Evolutionary conservation across 37 sponge, comb jelly and placozoan species (phyloP).

Genomic region (Cliona cf. orientalis): DNA sequence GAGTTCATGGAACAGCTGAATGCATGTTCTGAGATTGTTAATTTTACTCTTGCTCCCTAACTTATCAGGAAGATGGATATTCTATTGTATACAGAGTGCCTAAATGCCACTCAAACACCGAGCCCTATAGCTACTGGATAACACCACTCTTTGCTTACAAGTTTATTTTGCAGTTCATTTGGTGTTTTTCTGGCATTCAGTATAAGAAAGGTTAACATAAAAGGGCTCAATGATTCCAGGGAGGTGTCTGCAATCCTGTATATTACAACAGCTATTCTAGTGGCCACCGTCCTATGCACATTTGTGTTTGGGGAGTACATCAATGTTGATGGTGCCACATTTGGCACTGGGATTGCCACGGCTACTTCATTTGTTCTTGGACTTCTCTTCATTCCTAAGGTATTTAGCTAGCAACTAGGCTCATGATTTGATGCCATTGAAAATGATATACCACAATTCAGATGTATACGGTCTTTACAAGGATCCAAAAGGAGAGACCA

Average conservation of each 20-base stretch:
- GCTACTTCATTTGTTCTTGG: constrained; percentile 23
- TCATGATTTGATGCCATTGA: too few species aligned
- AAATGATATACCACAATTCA: too few species aligned
- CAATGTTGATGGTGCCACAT: constrained; percentile 28
- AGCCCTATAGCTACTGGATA: constrained; percentile 7
- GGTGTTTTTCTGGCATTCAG: constrained; percentile 59
- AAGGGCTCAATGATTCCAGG: constrained; percentile 63
- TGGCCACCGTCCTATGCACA: not conserved
- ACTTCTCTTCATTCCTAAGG: constrained; percentile 65
- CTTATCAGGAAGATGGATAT: constrained; percentile 35
- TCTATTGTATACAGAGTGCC: not conserved
- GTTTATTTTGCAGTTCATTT: too few species aligned
- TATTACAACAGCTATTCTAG: constrained; percentile 45
- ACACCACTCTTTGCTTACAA: too few species aligned
- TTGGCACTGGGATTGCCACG: constrained; percentile 32
- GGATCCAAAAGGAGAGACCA: too few species aligned
- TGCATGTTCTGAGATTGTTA: too few species aligned
- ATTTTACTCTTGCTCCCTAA: too few species aligned
- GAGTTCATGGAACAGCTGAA: too few species aligned
- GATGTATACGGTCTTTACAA: too few species aligned
- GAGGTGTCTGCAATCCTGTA: constrained; percentile 44
- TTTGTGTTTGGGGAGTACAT: constrained; percentile 45
- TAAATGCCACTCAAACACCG: constrained; percentile 13
- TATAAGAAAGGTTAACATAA: constrained; percentile 57
- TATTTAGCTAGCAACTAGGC: too few species aligned